Conservation (phyloP, 2,797 vertebrate genomes). For the Melopsittacus undulatus region DNA sequence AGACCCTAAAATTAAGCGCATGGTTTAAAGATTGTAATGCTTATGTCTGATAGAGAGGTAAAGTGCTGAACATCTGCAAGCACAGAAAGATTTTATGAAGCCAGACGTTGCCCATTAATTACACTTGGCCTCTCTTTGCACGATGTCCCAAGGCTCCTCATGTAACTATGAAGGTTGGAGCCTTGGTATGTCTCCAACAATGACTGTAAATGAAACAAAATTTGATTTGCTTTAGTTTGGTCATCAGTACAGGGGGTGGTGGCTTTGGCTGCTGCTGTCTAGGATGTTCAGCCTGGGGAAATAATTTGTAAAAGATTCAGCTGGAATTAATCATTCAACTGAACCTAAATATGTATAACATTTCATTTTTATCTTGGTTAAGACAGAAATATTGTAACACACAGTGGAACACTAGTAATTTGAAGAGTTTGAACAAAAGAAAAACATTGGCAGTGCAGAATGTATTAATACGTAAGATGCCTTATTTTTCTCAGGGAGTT, state of each 20-base stretch:
- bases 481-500: not conserved
- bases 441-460: not conserved
- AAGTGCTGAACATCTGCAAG: not conserved
- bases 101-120: not conserved
- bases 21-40: not conserved
- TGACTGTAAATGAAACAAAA: not conserved
- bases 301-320: not conserved
- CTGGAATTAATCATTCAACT: not conserved
- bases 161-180: not conserved
- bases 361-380: not conserved
- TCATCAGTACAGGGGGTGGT: not conserved
- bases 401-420: conserved; percentile 11
- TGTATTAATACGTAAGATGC: not conserved
- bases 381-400: not conserved
- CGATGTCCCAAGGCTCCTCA: not conserved
- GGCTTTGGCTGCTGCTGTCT: not conserved
- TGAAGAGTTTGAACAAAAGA: not conserved
- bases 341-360: not conserved
- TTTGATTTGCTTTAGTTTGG: not conserved
- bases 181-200: not conserved
- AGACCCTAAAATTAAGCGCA: not conserved
- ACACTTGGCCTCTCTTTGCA: not conserved
- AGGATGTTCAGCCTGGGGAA: not conserved
- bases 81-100: not conserved
- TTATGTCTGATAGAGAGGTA: not conserved